Conservation (phyloP, 2,888 invertebrate species). For the Lasioglossum oenotherae region DNA sequence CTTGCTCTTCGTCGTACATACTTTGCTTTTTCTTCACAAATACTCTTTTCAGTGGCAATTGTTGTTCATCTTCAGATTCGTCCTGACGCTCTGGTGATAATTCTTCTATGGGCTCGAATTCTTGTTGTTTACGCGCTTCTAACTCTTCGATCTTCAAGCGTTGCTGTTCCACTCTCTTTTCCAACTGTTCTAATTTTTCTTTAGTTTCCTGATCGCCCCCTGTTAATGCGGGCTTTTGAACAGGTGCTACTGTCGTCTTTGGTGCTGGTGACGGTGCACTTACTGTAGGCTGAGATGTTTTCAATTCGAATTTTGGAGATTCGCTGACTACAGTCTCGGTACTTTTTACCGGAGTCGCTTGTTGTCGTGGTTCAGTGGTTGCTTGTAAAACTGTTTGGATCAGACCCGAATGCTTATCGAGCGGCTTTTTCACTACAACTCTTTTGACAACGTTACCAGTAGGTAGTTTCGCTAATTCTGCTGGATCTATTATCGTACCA, state of each 20-base stretch:
- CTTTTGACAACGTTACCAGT: slow-evolving; percentile 82
- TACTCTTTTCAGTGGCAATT: slow-evolving; percentile 86
- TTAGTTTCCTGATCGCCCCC: slow-evolving; percentile 81
- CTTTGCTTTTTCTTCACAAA: slow-evolving; percentile 87
- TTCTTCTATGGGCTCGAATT: slow-evolving; percentile 80
- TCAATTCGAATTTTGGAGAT: slow-evolving; percentile 77
- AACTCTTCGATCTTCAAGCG: slow-evolving; percentile 81
- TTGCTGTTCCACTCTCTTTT: slow-evolving; percentile 81
- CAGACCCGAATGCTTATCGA: slow-evolving; percentile 74
- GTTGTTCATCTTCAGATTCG: slow-evolving; percentile 81
- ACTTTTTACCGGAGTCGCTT: slow-evolving; percentile 31
- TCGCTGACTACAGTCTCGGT: slow-evolving; percentile 62
- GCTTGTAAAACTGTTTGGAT: slow-evolving; percentile 77
- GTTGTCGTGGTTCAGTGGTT: slow-evolving; percentile 54
- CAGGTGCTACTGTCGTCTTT: slow-evolving; percentile 48
- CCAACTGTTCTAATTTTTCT: slow-evolving; percentile 81
- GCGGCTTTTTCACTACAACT: slow-evolving; percentile 81
- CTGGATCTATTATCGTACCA: slow-evolving; percentile 82
- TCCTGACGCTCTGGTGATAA: slow-evolving; percentile 82
- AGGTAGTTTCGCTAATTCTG: slow-evolving; percentile 82
- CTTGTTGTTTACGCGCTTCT: slow-evolving; percentile 80
- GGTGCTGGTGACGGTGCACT: slow-evolving; percentile 40
- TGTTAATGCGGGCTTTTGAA: slow-evolving; percentile 66
- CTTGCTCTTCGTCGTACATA: slow-evolving; percentile 82
- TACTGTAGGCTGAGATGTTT: slow-evolving; percentile 73